A percentile compares a stretch with the other conserved stretches of the same genome.
Evolutionary conservation across 2,113 vertebrate species (phyloP).

Genomic region (Saimiri boliviensis): DNA sequence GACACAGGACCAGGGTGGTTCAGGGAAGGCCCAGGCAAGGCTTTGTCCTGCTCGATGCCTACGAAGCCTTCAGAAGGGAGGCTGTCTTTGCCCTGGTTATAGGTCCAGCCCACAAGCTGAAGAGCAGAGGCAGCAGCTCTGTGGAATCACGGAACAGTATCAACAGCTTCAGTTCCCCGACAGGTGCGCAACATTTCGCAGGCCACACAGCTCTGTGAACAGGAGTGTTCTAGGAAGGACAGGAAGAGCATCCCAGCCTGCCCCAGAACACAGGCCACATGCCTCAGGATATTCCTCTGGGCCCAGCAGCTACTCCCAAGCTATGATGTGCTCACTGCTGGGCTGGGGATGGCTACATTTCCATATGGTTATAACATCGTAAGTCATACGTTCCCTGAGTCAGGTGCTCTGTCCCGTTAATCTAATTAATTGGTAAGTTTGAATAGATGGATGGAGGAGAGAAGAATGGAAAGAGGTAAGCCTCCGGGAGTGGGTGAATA

Average conservation of each 20-base stretch:
- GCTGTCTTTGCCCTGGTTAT: background rate
- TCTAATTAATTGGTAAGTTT: background rate
- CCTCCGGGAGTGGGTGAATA: background rate
- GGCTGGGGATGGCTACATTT: background rate
- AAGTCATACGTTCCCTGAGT: background rate
- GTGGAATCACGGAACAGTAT: background rate
- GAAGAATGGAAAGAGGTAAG: background rate
- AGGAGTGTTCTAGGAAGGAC: background rate
- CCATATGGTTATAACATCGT: background rate
- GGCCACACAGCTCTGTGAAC: background rate
- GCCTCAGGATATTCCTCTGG: background rate
- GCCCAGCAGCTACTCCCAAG: background rate
- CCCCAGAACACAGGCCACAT: background rate
- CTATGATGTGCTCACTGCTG: background rate
- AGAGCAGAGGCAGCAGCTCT: background rate
- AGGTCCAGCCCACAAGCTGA: background rate
- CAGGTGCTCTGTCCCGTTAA: background rate
- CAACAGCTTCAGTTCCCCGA: rapidly evolving
- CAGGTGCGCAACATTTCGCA: rapidly evolving
- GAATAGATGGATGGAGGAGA: background rate
- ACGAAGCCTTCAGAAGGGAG: background rate
- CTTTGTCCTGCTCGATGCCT: background rate
- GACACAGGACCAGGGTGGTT: background rate
- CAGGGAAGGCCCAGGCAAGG: background rate
- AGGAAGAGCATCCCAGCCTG: background rate